Percentiles rank a stretch among this genome's conserved stretches.
Evolutionary conservation across 1,140 invertebrate genomes (phyloP).

Genomic region (Polypedilum pembai): DNA sequence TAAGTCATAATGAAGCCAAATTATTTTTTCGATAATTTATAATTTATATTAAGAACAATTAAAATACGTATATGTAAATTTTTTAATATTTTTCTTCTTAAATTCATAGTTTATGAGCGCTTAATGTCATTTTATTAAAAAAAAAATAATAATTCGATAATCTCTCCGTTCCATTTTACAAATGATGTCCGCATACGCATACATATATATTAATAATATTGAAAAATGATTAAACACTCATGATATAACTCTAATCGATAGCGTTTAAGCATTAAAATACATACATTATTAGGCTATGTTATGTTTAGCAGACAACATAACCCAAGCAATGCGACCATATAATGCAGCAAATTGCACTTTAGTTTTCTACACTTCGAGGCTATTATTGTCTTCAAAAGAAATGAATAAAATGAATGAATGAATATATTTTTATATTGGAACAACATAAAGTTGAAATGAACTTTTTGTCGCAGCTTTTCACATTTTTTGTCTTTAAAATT

Average conservation of each 20-base stretch:
- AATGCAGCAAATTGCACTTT: conserved; percentile 2
- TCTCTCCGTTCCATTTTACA: neutral
- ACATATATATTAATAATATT: neutral
- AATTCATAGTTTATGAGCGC: neutral
- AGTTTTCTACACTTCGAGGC: conserved; percentile 7
- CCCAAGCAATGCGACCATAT: neutral
- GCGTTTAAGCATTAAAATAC: neutral
- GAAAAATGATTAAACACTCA: too few relatives aligned
- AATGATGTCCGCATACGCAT: neutral
- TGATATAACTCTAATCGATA: neutral
- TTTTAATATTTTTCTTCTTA: too few relatives aligned
- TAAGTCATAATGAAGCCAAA: too few relatives aligned
- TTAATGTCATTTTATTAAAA: neutral
- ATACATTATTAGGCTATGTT: conserved; percentile 6
- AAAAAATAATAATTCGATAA: neutral
- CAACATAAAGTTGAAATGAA: neutral
- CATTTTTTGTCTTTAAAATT: too few relatives aligned
- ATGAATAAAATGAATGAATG: neutral
- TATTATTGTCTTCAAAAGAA: conserved; percentile 12
- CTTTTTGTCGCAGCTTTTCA: neutral
- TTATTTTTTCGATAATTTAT: too few relatives aligned
- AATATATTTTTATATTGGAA: conserved; percentile 12
- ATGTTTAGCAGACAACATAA: neutral
- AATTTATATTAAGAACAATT: too few relatives aligned
- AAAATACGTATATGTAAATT: too few relatives aligned